Evolutionary conservation across 2,888 invertebrate genomes (phyloP), one percentile per base, ranked within the genome.

Genomic region (Cheilosia soror): DNA sequence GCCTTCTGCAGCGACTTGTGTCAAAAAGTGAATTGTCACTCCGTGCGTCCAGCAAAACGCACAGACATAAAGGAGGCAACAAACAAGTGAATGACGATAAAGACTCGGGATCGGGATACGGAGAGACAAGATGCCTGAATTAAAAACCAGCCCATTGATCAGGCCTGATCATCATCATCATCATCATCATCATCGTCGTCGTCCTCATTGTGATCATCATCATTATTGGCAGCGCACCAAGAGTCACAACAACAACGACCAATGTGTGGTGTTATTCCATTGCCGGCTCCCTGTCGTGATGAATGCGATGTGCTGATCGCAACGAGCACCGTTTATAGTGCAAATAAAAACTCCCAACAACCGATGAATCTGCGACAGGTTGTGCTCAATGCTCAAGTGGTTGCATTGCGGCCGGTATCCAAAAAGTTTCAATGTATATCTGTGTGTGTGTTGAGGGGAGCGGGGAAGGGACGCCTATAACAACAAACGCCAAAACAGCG

Each of bases 41-140:
- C 47, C 47, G 69, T 62, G 40, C 62, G n/a, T 20, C 5, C 40
- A 27, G 33, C n/a, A 44, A 60, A 49, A 47, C 53, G 53, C 31
- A 80, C 84, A 84, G 84, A 84, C 84, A 80, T 69, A 65, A 71
- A 75, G 84, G 84, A 84, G 84, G 79, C 84, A 84, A 60, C 58
- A 4, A 47, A 51, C 60, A 84, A 69, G 58, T 65, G 75, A 79
- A 84, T 29, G 78, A 40, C 44, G 65, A 78, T 73, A 53, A 83
- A 78, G 72, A 83, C 73, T 44, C 15, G 15, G 72, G 53, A 15
- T 37, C 60, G 27, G 4, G 27, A 42, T 49, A 78, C 78, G 47
- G 25, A 27, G 42, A 68, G 58, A 73, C 53, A 55, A 57, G 49
- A 68, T 79, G 55, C 55, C 60, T 78, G 79, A 79, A 71, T 75